Evolutionary conservation across 2,113 vertebrate genomes (phyloP).

Genomic region (Brachypteracias leptosomus): DNA sequence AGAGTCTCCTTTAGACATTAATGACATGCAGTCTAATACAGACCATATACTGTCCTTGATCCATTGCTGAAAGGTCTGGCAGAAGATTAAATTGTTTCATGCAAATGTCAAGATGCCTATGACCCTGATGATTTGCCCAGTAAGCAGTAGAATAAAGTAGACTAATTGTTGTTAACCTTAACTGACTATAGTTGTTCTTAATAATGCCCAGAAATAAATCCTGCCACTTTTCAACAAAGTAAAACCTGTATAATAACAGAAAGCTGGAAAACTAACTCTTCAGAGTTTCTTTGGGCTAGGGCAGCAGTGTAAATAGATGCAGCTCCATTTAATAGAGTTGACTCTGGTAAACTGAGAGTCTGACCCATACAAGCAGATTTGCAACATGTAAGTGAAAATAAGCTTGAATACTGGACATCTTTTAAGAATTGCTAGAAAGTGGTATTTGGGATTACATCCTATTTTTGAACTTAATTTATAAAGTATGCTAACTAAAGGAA

Average conservation of each 20-base stretch:
- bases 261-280: not conserved
- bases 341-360: not conserved
- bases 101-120: conserved; percentile 25
- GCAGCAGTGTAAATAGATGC: not conserved
- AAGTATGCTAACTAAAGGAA: not conserved
- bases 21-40: not conserved
- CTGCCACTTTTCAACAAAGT: not conserved
- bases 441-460: not conserved
- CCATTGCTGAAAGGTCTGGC: not conserved
- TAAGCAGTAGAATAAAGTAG: not conserved
- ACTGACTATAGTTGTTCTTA: not conserved
- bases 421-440: not conserved
- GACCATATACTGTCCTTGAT: not conserved
- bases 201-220: not conserved
- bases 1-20: not conserved
- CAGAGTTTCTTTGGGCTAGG: not conserved
- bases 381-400: not conserved
- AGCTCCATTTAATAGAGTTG: not conserved
- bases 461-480: not conserved
- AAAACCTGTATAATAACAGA: not conserved
- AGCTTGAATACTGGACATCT: not conserved
- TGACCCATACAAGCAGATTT: not conserved
- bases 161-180: not conserved
- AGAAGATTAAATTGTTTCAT: not conserved
- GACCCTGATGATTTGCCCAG: not conserved